Conservation (phyloP, 2,797 vertebrate species). For the Falco novaeseelandiae region DNA sequence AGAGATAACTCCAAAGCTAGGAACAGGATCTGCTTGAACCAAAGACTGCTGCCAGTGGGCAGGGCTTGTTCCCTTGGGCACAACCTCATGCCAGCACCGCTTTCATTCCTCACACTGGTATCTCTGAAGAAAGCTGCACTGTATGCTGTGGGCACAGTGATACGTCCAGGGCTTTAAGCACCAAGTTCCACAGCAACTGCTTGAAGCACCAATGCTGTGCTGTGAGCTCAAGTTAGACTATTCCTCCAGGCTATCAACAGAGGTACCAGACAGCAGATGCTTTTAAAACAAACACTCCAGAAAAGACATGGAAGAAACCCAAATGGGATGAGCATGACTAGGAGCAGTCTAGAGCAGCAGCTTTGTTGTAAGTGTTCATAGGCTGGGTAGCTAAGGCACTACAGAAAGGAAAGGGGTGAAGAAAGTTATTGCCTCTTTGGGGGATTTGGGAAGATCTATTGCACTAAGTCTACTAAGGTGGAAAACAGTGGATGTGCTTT, state of each 20-base stretch:
- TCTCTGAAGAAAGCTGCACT: not conserved
- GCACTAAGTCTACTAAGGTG: not conserved
- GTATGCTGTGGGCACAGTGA: not conserved
- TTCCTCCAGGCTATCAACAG: not conserved
- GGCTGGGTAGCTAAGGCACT: not conserved
- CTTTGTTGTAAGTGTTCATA: not conserved
- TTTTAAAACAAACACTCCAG: not conserved
- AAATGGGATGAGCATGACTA: not conserved
- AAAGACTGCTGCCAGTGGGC: not conserved
- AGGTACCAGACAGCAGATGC: not conserved
- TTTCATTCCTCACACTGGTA: not conserved
- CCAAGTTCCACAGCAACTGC: not conserved
- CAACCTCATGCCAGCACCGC: not conserved
- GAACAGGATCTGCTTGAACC: not conserved
- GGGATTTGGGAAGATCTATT: not conserved
- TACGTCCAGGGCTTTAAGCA: not conserved
- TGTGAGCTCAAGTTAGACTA: not conserved
- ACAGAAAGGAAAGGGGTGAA: not conserved
- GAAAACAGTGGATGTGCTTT: not conserved
- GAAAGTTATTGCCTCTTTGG: not conserved
- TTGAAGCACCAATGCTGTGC: not conserved
- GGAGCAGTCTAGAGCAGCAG: not conserved
- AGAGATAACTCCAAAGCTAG: not conserved
- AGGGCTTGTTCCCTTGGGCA: not conserved
- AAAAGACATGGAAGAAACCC: conserved; percentile 2